These are phyloP conservation scores for Sternarchorhynchus goeldii DNA, from an alignment of 2,797 vertebrate genomes.

Conservation along the genomic window DNA sequence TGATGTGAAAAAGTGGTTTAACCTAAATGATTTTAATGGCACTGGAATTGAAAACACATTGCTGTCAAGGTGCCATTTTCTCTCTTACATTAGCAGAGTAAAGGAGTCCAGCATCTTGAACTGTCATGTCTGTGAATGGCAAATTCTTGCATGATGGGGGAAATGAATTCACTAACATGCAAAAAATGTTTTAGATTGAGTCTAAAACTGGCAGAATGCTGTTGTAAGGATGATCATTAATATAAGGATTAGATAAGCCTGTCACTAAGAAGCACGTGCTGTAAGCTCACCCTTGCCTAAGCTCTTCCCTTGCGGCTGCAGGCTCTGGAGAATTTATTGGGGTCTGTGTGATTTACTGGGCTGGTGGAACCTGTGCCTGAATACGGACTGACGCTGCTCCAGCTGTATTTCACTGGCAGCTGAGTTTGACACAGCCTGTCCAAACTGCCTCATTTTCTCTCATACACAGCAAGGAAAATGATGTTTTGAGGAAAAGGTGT, in stretches of 20 bases:
- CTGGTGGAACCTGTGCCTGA: conserved; percentile 52
- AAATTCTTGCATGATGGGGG: conserved; percentile 4
- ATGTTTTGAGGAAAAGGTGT: conserved; percentile 46
- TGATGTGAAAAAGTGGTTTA: conserved; percentile 66
- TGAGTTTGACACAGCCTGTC: conserved; percentile 41
- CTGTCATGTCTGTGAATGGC: conserved; percentile 5
- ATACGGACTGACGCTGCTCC: conserved; percentile 47
- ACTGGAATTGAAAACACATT: conserved; percentile 69
- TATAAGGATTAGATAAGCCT: conserved; percentile 47
- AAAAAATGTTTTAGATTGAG: conserved; percentile 5
- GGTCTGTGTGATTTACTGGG: conserved; percentile 61
- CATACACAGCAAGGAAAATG: conserved; percentile 43
- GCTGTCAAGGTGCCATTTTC: conserved; percentile 60
- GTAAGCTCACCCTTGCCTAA: conserved; percentile 43
- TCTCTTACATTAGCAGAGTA: conserved; percentile 48
- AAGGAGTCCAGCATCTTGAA: conserved; percentile 27
- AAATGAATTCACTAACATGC: neutral
- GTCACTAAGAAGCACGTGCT: conserved; percentile 36
- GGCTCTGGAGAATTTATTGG: conserved; percentile 55
- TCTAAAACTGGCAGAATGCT: conserved; percentile 30
- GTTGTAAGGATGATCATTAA: conserved; percentile 44
- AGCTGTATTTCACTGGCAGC: conserved; percentile 52
- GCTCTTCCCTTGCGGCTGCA: conserved; percentile 48
- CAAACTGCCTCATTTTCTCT: conserved; percentile 54
- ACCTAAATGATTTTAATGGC: conserved; percentile 74